phyloP scores from a whole-genome alignment of 2,888 invertebrate species.

The Amphipoea oculea region DNA sequence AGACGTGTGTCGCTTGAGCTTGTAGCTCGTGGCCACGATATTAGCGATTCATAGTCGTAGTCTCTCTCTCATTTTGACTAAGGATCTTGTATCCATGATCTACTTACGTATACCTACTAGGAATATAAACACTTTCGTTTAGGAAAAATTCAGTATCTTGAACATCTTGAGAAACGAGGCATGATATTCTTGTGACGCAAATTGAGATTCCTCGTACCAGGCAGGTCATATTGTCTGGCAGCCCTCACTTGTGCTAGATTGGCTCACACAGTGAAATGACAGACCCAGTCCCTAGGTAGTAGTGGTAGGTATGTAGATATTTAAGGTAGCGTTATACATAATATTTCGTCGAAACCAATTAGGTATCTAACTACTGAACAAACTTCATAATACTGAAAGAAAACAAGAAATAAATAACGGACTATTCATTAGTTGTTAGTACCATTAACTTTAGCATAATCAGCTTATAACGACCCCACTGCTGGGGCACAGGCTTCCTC shows the following conservation, averaged over 20 bases:
- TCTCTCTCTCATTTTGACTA: not conserved
- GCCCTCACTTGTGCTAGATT: conserved; percentile 13
- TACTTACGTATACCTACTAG: not conserved
- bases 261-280: conserved; percentile 1
- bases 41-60: not conserved
- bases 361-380: not conserved
- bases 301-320: not conserved
- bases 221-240: conserved; percentile 19
- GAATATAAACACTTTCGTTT: not conserved
- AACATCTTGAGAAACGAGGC: conserved; percentile 14
- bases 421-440: not conserved
- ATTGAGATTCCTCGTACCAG: not conserved
- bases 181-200: conserved; percentile 19
- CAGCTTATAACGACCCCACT: too few relatives aligned
- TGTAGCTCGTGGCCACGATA: not conserved
- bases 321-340: not conserved
- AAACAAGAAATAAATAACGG: not conserved
- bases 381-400: not conserved
- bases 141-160: not conserved
- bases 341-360: not conserved
- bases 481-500: too few relatives aligned
- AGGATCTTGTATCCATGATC: not conserved
- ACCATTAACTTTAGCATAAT: not conserved
- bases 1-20: too few relatives aligned
- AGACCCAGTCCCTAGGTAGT: not conserved